Evolutionary conservation across 2,888 invertebrate genomes (phyloP).

Genomic region (Bruchidius siliquastri): DNA sequence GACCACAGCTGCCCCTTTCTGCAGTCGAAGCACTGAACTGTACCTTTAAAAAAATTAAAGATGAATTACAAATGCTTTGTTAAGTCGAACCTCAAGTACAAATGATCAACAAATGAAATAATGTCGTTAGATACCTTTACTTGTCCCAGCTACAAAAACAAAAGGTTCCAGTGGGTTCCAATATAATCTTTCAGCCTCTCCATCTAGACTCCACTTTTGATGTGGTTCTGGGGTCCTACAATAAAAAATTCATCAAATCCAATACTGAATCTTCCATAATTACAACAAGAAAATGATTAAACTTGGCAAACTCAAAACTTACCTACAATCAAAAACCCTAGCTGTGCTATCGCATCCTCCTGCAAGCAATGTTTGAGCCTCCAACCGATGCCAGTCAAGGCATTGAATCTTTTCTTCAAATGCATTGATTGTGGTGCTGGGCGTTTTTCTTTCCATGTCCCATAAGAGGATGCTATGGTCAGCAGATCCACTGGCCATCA

Average conservation of each 20-base stretch:
- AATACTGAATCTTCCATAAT: too few species aligned
- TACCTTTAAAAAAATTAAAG: slow-evolving; percentile 22
- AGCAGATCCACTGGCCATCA: slow-evolving; percentile 89
- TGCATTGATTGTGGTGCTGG: slow-evolving; percentile 67
- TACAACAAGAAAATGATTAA: too few species aligned
- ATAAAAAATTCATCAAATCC: slow-evolving; percentile 51
- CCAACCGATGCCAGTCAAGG: slow-evolving; percentile 76
- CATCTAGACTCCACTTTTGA: slow-evolving; percentile 67
- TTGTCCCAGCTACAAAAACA: slow-evolving; percentile 68
- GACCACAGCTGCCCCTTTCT: slow-evolving; percentile 51
- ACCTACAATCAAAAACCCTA: slow-evolving; percentile 51
- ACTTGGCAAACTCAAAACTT: neutral
- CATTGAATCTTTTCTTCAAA: slow-evolving; percentile 82
- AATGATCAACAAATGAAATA: too few species aligned
- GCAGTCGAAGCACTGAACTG: slow-evolving; percentile 70
- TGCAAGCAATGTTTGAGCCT: slow-evolving; percentile 75
- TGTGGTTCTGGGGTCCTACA: slow-evolving; percentile 60
- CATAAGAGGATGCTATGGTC: slow-evolving; percentile 84
- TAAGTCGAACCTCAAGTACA: too few species aligned
- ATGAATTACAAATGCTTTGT: too few species aligned
- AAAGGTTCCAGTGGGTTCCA: slow-evolving; percentile 82
- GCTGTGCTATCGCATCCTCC: slow-evolving; percentile 77
- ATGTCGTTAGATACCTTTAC: slow-evolving; percentile 46
- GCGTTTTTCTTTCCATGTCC: slow-evolving; percentile 80
- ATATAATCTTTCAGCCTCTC: slow-evolving; percentile 79